Base-by-base conservation (phyloP, 2,888 invertebrate species). In the Nomada hirtipes region DNA sequence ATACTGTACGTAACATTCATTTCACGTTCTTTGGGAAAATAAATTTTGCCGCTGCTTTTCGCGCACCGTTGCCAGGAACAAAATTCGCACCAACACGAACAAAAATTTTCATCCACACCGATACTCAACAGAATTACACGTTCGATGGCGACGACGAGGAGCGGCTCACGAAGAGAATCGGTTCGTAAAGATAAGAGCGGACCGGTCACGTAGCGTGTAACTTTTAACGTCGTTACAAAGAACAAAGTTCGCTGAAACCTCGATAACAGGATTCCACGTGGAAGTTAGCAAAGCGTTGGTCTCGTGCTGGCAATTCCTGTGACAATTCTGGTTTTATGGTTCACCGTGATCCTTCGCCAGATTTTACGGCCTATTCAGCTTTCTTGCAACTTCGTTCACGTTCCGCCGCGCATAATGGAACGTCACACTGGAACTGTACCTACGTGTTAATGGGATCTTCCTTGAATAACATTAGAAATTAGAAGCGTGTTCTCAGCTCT, bases 321-420 rank as follows among this genome's bases (percentile, higher is more conserved):
- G 77, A 70, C 65, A 70, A 77, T 70, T 60, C 63, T 42, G 23
- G 26, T 64, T 79, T 79, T 69, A 69, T n/a, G 44, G 52, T n/a
- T 36, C n/a, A n/a, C 44, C 76, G 23, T 52, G 55, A 69, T 36
- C 63, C 57, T 52, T 26, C 4, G 18, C 11, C n/a, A 67, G 47
- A 67, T 60, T 75, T 67, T 55, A 55, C 26, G 4, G 23, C 47
- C 47, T 36, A 60, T 55, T 78, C 65, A 23, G 61, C 61, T 67
- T 53, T 47, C n/a, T n/a, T 36, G 29, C 9, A 59, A 70, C 70
- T 63, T 59, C 20, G n/a, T 10, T 20, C 44, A 15, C 44, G 53
- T 68, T 7, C 13, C n/a, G n/a, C 2, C 9, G 7, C 36, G 36
- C 63, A 64, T 50, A 59, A 76, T 23, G 55, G 69, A 69, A 44